Percentiles rank a stretch among this genome's conserved stretches.
Conservation (phyloP, 2,113 vertebrate species). For the Bombycilla garrulus region DNA sequence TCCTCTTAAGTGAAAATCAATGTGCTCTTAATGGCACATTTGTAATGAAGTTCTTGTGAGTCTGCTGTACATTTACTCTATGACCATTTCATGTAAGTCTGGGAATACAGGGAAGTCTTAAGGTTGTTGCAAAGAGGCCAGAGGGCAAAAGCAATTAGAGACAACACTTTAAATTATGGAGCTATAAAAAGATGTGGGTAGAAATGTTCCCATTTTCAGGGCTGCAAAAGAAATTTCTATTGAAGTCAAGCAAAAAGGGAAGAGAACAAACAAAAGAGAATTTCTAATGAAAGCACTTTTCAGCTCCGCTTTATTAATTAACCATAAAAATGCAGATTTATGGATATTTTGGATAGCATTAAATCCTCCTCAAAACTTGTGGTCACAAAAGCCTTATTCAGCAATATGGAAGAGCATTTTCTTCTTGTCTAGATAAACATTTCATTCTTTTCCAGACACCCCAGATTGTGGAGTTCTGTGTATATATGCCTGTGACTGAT, state of each 20-base stretch:
- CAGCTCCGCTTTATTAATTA: slow-evolving; percentile 41
- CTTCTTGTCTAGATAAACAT: neutral
- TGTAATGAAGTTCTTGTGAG: slow-evolving; percentile 1
- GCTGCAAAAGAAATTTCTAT: neutral
- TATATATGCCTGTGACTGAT: neutral
- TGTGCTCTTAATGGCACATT: neutral
- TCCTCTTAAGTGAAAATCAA: slow-evolving; percentile 31
- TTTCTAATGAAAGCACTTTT: neutral
- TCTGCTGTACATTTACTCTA: neutral
- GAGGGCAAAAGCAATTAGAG: neutral
- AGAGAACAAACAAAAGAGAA: neutral
- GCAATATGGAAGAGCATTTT: neutral
- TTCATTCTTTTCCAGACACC: neutral
- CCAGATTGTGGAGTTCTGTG: neutral
- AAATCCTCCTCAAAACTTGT: neutral
- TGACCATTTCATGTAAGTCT: neutral
- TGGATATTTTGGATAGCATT: neutral
- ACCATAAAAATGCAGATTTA: slow-evolving; percentile 39
- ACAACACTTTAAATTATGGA: neutral
- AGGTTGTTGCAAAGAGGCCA: neutral
- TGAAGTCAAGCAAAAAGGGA: neutral
- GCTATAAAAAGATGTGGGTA: neutral
- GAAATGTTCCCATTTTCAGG: neutral
- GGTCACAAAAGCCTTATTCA: neutral
- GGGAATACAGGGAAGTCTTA: neutral